A percentile compares a stretch with the other conserved stretches of the same genome.
Evolutionary conservation across 2,797 vertebrate genomes (phyloP).

Genomic region (Choloepus didactylus): DNA sequence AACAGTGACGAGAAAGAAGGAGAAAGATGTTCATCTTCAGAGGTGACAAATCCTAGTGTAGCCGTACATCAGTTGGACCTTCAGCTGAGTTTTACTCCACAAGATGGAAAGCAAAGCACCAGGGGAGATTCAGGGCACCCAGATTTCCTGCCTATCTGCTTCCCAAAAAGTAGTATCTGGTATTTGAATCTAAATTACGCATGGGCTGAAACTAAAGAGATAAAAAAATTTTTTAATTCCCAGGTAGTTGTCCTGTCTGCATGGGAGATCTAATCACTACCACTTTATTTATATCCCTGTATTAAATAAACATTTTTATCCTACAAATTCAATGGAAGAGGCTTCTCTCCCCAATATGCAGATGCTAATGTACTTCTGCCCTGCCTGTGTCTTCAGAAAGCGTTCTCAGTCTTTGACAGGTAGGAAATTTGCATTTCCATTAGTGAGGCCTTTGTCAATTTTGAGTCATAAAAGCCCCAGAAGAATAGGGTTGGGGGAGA

Average conservation of each 20-base stretch:
- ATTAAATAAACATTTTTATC: slow-evolving; percentile 70
- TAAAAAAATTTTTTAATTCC: neutral
- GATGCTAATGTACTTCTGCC: slow-evolving; percentile 67
- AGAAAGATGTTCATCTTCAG: neutral
- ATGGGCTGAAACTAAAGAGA: neutral
- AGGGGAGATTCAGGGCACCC: neutral
- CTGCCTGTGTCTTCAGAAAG: slow-evolving; percentile 74
- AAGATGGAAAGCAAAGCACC: neutral
- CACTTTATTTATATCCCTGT: slow-evolving; percentile 74
- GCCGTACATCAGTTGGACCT: rapidly evolving
- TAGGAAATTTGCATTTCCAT: slow-evolving; percentile 88
- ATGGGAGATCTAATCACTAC: neutral
- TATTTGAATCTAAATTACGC: neutral
- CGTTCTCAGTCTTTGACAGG: slow-evolving; percentile 82
- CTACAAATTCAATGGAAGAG: slow-evolving; percentile 63
- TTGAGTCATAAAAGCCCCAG: slow-evolving; percentile 81
- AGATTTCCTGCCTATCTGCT: neutral
- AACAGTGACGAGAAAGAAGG: neutral
- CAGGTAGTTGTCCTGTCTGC: neutral
- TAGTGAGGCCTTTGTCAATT: slow-evolving; percentile 85
- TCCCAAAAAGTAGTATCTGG: neutral
- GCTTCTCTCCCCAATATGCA: slow-evolving; percentile 35
- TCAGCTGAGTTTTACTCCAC: neutral
- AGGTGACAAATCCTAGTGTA: neutral
- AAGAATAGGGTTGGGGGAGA: slow-evolving; percentile 80